Evolutionary conservation across 30 jellyfish, hydroid and myxozoan species (phyloP).

Genomic region (Aurelia sp.): DNA sequence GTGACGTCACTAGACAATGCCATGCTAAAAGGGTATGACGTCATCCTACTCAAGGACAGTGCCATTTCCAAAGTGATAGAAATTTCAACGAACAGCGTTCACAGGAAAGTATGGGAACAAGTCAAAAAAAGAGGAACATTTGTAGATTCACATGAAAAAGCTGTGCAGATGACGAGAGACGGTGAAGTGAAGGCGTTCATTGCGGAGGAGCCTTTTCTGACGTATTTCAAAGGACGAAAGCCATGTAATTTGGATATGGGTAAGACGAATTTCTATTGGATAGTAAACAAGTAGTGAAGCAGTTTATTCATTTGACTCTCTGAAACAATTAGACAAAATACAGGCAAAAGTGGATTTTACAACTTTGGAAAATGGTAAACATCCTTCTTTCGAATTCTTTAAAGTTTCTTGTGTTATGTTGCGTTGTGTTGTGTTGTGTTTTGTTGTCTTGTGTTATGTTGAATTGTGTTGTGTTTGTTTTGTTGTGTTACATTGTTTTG

Average conservation of each 20-base stretch:
- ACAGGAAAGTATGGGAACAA: slow-evolving; percentile 20
- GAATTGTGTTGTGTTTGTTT: too few species aligned
- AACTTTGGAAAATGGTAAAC: too few species aligned
- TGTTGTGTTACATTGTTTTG: too few species aligned
- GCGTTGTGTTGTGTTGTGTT: too few species aligned
- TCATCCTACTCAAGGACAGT: slow-evolving; percentile 49
- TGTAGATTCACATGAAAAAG: slow-evolving; percentile 22
- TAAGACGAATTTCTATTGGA: not conserved
- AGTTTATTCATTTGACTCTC: not conserved
- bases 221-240: slow-evolving; percentile 49
- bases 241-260: slow-evolving; percentile 42
- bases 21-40: slow-evolving; percentile 11
- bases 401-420: too few species aligned
- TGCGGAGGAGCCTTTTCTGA: slow-evolving; percentile 59
- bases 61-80: slow-evolving; percentile 50
- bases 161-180: slow-evolving; percentile 6
- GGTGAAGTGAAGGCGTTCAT: slow-evolving; percentile 28
- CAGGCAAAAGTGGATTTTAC: too few species aligned
- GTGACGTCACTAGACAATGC: slow-evolving; percentile 52
- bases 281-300: too few species aligned
- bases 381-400: too few species aligned
- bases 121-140: not conserved
- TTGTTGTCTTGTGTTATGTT: too few species aligned
- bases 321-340: too few species aligned
- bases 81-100: slow-evolving; percentile 18